Evolutionary conservation across 2,113 vertebrate species (phyloP).

Genomic region (Bostrychus sinensis): DNA sequence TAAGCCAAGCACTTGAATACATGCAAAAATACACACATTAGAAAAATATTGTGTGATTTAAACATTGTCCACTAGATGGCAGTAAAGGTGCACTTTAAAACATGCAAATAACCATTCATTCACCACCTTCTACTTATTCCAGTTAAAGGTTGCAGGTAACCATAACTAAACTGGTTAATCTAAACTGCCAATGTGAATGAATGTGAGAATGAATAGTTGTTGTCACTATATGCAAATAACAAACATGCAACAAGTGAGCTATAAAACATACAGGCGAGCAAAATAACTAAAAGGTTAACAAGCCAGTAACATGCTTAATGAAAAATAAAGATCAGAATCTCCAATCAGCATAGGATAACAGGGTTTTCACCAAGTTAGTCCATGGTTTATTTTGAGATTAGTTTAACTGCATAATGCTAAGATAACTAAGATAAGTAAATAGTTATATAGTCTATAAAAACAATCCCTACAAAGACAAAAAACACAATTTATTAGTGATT

Average conservation of each 20-base stretch:
- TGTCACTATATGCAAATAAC: neutral
- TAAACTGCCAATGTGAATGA: neutral
- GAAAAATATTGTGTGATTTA: neutral
- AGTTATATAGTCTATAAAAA: no score
- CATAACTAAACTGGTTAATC: neutral
- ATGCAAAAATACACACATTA: conserved; percentile 9
- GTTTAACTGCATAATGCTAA: neutral
- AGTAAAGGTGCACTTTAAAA: conserved; percentile 19
- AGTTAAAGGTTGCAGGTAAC: neutral
- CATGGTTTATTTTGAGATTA: neutral
- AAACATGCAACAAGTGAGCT: conserved; percentile 26
- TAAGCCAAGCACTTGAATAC: conserved; percentile 89
- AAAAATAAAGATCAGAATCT: conserved; percentile 53
- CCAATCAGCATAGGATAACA: conserved; percentile 63
- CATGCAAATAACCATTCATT: neutral
- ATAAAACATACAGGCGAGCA: neutral
- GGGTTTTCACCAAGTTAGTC: neutral
- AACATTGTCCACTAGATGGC: conserved; percentile 55
- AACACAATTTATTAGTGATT: no score
- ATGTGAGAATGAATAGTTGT: neutral
- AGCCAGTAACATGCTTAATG: neutral
- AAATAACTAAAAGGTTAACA: neutral
- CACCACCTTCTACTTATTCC: neutral
- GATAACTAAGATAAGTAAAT: no score
- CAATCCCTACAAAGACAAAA: no score